These are phyloP conservation scores for Euborellia annulipes DNA, from an alignment of 1,140 invertebrate species.

Conservation along the genomic window DNA sequence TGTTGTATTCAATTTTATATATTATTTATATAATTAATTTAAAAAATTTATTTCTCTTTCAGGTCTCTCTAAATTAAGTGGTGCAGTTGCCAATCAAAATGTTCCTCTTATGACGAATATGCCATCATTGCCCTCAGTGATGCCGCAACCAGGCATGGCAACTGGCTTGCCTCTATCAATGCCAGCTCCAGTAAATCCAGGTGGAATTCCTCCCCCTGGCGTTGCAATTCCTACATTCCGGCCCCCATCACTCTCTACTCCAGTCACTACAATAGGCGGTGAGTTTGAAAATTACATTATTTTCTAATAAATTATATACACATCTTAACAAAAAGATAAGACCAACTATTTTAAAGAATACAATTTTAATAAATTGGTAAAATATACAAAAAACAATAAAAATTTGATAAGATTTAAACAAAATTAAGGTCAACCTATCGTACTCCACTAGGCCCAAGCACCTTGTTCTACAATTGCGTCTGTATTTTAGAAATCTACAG, in stretches of 20 bases:
- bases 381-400: no score
- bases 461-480: no score
- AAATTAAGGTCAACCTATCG: no score
- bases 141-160: constrained; percentile 11
- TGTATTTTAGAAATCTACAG: no score
- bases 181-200: constrained; percentile 20
- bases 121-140: constrained; percentile 10
- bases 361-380: no score
- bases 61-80: constrained; percentile 21
- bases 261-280: constrained; percentile 11
- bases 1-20: no score
- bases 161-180: constrained; percentile 17
- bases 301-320: no score
- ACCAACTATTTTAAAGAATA: no score
- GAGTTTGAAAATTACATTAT: background rate
- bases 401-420: no score
- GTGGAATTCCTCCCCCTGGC: constrained; percentile 32
- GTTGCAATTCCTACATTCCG: constrained; percentile 39
- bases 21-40: no score
- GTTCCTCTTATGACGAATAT: constrained; percentile 15
- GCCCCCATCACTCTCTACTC: constrained; percentile 18
- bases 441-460: no score
- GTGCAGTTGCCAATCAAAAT: constrained; percentile 14
- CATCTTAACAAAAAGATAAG: no score
- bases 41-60: constrained; percentile 12